Evolutionary conservation across 2,113 vertebrate genomes (phyloP).

Genomic region (Dissostichus mawsoni): DNA sequence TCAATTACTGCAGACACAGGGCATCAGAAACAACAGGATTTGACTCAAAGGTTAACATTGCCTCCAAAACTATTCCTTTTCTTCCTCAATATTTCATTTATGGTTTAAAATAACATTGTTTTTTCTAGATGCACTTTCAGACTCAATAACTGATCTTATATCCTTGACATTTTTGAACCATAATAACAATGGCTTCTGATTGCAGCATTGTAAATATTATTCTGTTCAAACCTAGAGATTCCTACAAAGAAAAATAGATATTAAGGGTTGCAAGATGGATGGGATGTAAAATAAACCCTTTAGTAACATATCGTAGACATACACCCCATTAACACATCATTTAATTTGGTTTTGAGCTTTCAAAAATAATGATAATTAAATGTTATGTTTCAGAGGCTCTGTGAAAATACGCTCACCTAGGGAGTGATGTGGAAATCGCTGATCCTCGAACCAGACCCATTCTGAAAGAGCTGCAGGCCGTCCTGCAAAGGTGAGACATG

Average conservation of each 20-base stretch:
- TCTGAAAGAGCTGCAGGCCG: conserved; percentile 79
- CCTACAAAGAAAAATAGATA: neutral
- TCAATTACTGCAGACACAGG: neutral
- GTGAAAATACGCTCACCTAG: conserved; percentile 57
- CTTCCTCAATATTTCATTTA: neutral
- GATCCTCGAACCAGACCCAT: conserved; percentile 67
- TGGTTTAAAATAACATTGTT: neutral
- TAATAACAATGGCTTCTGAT: neutral
- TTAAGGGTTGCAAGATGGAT: neutral
- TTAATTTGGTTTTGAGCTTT: neutral
- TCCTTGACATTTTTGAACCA: neutral
- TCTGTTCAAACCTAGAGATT: neutral
- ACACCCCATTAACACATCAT: neutral
- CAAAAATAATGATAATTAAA: neutral
- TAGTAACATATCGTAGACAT: neutral
- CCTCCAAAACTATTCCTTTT: neutral
- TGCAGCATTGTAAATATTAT: neutral
- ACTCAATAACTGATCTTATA: neutral
- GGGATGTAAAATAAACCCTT: neutral
- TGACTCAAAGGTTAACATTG: neutral
- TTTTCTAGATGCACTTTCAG: neutral
- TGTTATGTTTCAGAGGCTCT: conserved; percentile 72
- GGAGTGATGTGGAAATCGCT: conserved; percentile 45
- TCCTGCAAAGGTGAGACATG: conserved; percentile 78
- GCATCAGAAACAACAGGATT: neutral